These are phyloP conservation scores for Drosophila borborema DNA, from an alignment of 2,888 invertebrate species.

Conservation along the genomic window DNA sequence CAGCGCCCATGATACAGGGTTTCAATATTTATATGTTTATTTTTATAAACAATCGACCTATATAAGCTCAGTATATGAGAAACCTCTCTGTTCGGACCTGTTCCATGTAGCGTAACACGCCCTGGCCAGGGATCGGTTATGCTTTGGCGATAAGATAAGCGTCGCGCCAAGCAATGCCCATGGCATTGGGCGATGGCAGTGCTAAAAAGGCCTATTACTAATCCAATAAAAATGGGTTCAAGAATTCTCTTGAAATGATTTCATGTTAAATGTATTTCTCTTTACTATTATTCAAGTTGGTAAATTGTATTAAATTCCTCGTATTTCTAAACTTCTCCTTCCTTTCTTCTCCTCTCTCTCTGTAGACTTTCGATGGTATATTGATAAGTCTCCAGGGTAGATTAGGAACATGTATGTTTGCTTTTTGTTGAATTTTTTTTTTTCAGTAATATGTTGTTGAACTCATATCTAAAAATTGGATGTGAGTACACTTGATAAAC, in stretches of 20 bases:
- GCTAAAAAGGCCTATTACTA: constrained; percentile 16
- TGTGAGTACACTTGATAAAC: constrained; percentile 9
- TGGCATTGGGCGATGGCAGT: constrained; percentile 19
- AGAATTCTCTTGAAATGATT: constrained; percentile 14
- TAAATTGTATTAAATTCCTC: not conserved
- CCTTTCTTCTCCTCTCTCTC: not conserved
- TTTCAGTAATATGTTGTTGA: constrained; percentile 11
- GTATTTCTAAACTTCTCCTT: not conserved
- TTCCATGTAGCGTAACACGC: not conserved
- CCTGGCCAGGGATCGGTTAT: constrained; percentile 10
- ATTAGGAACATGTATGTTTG: constrained; percentile 6
- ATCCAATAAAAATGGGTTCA: constrained; percentile 3
- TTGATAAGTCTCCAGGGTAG: constrained; percentile 15
- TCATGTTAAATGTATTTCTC: not conserved
- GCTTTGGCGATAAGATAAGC: constrained; percentile 50
- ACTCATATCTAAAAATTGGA: constrained; percentile 29
- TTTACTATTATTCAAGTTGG: not conserved
- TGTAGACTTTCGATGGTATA: not conserved
- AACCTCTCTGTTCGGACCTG: constrained; percentile 12
- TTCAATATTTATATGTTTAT: constrained; percentile 14
- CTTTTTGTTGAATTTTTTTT: constrained; percentile 11
- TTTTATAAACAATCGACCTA: constrained; percentile 36
- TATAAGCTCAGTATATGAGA: not conserved
- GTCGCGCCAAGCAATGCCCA: constrained; percentile 26
- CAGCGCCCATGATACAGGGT: not conserved